Base-by-base conservation (phyloP, 1,140 invertebrate genomes). In the Atopsyche davidsoni region DNA sequence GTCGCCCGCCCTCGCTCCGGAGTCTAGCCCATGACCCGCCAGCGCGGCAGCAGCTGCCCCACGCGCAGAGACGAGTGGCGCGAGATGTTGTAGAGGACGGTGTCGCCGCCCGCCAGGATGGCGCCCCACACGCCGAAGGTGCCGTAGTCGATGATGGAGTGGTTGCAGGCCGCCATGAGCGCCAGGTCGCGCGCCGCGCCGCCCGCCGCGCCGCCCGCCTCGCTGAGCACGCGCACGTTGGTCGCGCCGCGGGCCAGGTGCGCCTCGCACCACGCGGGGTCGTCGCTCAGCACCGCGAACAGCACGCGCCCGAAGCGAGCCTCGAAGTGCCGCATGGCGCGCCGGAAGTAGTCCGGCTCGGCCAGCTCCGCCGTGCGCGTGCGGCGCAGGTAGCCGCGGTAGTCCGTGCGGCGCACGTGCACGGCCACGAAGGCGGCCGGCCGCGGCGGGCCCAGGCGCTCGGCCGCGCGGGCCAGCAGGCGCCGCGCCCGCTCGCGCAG, bases 111-210 rank as follows among this genome's bases (percentile, higher is more conserved):
- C 39, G 78, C 74, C 31, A 85, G 62, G 59, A 83, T 79, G 2
- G 80, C 81, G 2, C 77, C 80, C 73, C 82, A 84, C 49, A 80
- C 79, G 4, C 82, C 82, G 55, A 80, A 86, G 9, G 81, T 83
- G 9, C 83, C 83, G 28, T 82, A 80, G 60, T 82, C 79, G 55
- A 83, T 81, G 41, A 86, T 79, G 51, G 77, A 76, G 58, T 85
- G 82, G 65, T 85, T 80, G 61, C 81, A 83, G 3, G 71, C 65
- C 4, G 78, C 70, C 57, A 85, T 66, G 16, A 83, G 72, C 11
- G 82, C 82, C 44, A 86, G 61, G 65, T 86, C 83, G 56, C 76
- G 64, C 11, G 75, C 77, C 1, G 78, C 73, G 18, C 68, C 68
- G 51, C 63, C 71, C 6, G 60, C 67, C 11, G 67, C 64, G 11